Base-by-base conservation (phyloP, 2,888 invertebrate species). In the Nudaria mundana region DNA sequence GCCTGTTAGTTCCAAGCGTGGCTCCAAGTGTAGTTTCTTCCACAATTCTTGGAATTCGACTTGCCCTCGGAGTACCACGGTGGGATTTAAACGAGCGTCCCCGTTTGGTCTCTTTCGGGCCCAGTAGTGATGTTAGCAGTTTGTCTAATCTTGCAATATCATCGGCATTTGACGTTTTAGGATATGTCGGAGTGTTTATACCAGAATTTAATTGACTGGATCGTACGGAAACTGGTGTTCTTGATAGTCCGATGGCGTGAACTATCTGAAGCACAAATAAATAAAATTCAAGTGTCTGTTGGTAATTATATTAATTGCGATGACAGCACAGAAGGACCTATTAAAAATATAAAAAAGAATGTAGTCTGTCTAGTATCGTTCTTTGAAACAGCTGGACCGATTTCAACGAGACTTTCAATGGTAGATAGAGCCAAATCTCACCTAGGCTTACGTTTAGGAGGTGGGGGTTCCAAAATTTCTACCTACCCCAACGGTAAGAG, bases 131-230 rank as follows among this genome's bases (percentile, higher is more conserved):
- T 14, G 90, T 91, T 7, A 93, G 85, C 12, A 93, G 79, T 63
- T 91, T 91, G 61, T 93, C 93, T 31, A 93, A 71, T 1, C 90
- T 89, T 16, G 90, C 92, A 22, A 93, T 89, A 55, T 93, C 93
- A 43, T 91, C 91, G 5, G 82, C 63, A 52, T 82, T 90, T 0
- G 90, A 84, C 24, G 51, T 50, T 44, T 64, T 72, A 44, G 65
- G 34, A 30, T 53, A 56, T 10, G 44, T 48, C 13, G 84, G 80
- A 4, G 87, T 76, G 7, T 76, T 63, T 12, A 63, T 59, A 2
- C 76, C 77, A 1, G 85, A 80, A 31, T 76, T 66, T 10, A 76
- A 48, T 22, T 68, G 55, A 48, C 81, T 85, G 1, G 83, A 78
- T 16, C 74, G 61, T 32, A 71, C 53, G 1, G 86, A 80, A 3